Evolutionary conservation across 2,888 invertebrate genomes (phyloP).

Genomic region (Drosophila paracracens): DNA sequence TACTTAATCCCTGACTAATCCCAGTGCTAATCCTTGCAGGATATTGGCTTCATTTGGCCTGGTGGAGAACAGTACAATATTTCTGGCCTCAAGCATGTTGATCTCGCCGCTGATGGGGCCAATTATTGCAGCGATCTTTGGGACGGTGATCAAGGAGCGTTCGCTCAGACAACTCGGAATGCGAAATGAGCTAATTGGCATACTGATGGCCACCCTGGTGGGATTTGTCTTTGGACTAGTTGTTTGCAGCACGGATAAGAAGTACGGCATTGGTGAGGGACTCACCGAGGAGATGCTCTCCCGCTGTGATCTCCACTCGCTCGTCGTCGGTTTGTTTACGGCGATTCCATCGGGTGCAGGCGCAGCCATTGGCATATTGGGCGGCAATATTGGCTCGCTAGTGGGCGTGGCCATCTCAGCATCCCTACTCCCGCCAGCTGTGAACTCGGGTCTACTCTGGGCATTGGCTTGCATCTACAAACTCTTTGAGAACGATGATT

Average conservation of each 20-base stretch:
- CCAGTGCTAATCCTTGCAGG: constrained; percentile 83
- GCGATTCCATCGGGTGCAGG: constrained; percentile 92
- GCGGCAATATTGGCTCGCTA: constrained; percentile 91
- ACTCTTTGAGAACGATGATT: constrained; percentile 85
- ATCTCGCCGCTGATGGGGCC: constrained; percentile 93
- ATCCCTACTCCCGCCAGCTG: constrained; percentile 91
- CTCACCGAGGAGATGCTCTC: constrained; percentile 89
- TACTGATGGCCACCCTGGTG: constrained; percentile 88
- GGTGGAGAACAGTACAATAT: constrained; percentile 90
- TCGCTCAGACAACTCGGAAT: constrained; percentile 88
- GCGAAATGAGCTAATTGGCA: constrained; percentile 88
- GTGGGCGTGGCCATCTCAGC: constrained; percentile 94
- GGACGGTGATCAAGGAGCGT: constrained; percentile 89
- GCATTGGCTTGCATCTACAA: constrained; percentile 87
- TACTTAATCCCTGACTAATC: neutral
- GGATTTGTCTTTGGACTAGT: constrained; percentile 90
- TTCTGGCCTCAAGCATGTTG: constrained; percentile 92
- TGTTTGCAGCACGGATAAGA: constrained; percentile 86
- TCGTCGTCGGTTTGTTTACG: constrained; percentile 90
- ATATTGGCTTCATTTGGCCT: constrained; percentile 90
- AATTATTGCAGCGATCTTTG: constrained; percentile 91
- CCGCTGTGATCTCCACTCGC: constrained; percentile 88
- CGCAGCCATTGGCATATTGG: constrained; percentile 91
- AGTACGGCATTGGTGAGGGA: constrained; percentile 87
- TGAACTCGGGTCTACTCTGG: constrained; percentile 90